phyloP scores from a whole-genome alignment of 1,140 invertebrate species.

The Chymomyza costata region DNA sequence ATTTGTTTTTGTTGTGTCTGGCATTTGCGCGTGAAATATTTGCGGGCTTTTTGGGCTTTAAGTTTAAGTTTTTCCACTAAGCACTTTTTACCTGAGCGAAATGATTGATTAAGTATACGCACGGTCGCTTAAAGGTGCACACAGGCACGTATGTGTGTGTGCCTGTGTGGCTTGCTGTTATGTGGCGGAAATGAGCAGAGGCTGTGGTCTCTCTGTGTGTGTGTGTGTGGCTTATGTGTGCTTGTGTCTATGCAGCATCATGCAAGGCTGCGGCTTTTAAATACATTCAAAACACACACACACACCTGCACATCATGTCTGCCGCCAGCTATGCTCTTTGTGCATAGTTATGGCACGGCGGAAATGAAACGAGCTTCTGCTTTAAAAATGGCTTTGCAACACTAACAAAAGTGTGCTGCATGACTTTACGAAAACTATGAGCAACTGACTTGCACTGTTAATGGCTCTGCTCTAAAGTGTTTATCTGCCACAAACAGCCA shows the following conservation, averaged over 20 bases:
- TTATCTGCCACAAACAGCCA: conserved; percentile 3
- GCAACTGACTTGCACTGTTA: neutral
- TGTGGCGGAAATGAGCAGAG: too few species aligned
- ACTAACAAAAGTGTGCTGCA: too few species aligned
- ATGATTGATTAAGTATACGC: conserved; percentile 11
- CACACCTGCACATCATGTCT: neutral
- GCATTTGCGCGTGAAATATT: too few species aligned
- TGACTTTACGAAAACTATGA: conserved; percentile 1
- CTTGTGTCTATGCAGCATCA: conserved; percentile 4
- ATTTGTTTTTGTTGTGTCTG: conserved; percentile 6
- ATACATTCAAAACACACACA: conserved; percentile 4
- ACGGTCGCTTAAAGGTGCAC: conserved; percentile 33
- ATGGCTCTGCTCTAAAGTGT: neutral
- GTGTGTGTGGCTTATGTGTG: conserved; percentile 11
- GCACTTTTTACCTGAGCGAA: conserved; percentile 14
- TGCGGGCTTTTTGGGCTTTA: conserved; percentile 30
- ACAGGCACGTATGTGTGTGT: conserved; percentile 3
- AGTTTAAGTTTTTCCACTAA: conserved; percentile 23
- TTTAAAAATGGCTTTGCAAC: too few species aligned
- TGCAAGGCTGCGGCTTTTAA: conserved; percentile 9
- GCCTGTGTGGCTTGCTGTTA: conserved; percentile 1
- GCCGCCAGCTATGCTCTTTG: too few species aligned
- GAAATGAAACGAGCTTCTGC: too few species aligned
- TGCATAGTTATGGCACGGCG: too few species aligned
- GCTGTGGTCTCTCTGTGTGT: conserved; percentile 1